phyloP scores from a whole-genome alignment of 2,113 vertebrate genomes.

The Condylura cristata region DNA sequence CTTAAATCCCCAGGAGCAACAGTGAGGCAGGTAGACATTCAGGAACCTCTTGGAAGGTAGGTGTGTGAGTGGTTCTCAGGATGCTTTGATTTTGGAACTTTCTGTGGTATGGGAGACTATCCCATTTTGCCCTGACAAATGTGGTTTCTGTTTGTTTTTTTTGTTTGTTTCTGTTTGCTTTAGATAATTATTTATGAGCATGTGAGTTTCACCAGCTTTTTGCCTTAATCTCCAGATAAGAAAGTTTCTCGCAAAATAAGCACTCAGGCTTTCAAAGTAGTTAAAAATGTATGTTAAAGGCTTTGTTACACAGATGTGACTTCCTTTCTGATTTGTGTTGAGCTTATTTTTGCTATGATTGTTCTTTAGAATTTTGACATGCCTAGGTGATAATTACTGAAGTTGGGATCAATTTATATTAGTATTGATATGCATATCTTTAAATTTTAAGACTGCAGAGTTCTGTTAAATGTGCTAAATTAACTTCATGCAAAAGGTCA shows the following conservation, averaged over 20 bases:
- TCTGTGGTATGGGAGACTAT: too few species aligned
- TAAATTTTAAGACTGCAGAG: not conserved
- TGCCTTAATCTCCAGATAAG: not conserved
- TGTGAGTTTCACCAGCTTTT: not conserved
- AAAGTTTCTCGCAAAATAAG: not conserved
- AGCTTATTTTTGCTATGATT: not conserved
- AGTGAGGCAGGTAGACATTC: too few species aligned
- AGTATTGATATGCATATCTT: not conserved
- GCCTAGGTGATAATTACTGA: not conserved
- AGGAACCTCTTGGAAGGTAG: too few species aligned
- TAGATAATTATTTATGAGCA: not conserved
- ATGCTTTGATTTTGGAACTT: too few species aligned
- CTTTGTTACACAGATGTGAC: not conserved
- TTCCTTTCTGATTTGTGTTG: slow-evolving; percentile 4
- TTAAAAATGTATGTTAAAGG: not conserved
- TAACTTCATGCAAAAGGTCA: not conserved
- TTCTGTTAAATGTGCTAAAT: slow-evolving; percentile 2
- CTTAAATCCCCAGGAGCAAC: too few species aligned
- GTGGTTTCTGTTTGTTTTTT: not conserved
- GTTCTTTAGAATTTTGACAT: slow-evolving; percentile 15
- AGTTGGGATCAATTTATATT: not conserved
- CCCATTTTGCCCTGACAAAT: too few species aligned
- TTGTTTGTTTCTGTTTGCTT: not conserved
- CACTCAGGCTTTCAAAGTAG: not conserved
- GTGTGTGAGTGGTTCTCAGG: too few species aligned